Evolutionary conservation across 2,888 invertebrate species (phyloP).

Genomic region (Nineta flava): DNA sequence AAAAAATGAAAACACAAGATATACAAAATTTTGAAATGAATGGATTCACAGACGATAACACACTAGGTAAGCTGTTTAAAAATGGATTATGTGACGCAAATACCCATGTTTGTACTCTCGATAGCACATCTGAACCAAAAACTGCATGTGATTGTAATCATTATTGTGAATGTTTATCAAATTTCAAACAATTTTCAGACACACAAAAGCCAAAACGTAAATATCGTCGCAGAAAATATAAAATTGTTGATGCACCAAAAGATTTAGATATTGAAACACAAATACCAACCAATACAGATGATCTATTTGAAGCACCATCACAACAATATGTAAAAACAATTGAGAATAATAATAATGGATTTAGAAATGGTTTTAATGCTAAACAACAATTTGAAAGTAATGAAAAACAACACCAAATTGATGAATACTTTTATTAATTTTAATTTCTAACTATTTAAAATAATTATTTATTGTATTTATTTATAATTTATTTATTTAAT

Average conservation of each 20-base stretch:
- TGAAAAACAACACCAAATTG: too few species aligned
- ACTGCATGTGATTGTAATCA: not conserved
- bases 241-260: constrained; percentile 1
- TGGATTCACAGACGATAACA: not conserved
- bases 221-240: constrained; percentile 5
- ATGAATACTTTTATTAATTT: too few species aligned
- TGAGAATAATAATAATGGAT: too few species aligned
- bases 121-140: not conserved
- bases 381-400: too few species aligned
- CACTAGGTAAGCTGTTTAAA: constrained; percentile 1
- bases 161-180: constrained; percentile 3
- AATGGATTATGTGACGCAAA: too few species aligned
- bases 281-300: not conserved
- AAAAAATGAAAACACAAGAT: too few species aligned
- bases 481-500: too few species aligned
- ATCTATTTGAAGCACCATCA: not conserved
- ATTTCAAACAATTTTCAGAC: constrained; percentile 2
- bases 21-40: too few species aligned
- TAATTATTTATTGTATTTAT: not conserved
- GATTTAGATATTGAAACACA: constrained; percentile 1
- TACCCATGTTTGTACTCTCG: too few species aligned
- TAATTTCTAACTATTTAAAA: not conserved
- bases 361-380: too few species aligned
- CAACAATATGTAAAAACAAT: too few species aligned
- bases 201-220: constrained; percentile 5